Evolutionary conservation across 2,888 invertebrate genomes (phyloP), one percentile per base, ranked within the genome.

Genomic region (Rhaphigaster nebulosa): DNA sequence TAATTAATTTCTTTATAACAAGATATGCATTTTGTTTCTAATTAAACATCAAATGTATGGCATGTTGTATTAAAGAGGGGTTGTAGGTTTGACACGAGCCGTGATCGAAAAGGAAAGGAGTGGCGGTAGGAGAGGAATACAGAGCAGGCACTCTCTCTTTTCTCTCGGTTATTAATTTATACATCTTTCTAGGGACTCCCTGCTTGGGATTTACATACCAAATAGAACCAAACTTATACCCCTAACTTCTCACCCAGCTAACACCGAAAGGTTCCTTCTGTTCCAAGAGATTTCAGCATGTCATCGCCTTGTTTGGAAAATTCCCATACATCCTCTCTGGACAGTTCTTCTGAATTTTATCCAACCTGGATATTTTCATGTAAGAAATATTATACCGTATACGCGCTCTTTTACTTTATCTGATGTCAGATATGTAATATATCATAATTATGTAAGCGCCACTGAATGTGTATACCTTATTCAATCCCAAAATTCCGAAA

Each of bases 201-300:
- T 23, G 23, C 26, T 80, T 80, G n/a, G 84, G 26, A 84, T 84
- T 84, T 84, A 84, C 84, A 84, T 84, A 84, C n/a, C 84, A 84
- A 84, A 84, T 84, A 84, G 84, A 84, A 84, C 84, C 84, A 50
- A 84, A 84, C 45, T 84, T 84, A 38, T 76, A 76, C 20, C 23
- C 29, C 84, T n/a, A 50, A 84, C 84, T 84, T 84, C 45, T 84
- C 84, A 45, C n/a, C 10, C 41, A 26, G 26, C 80, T 41, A 65
- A 18, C 29, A 34, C 6, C 29, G 65, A 65, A 65, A 65, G 29
- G 29, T 29, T 23, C 65, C 5, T 18, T 29, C 29, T 29, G 15
- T 34, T 65, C 29, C 18, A 18, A 1, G 4, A 18, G 15, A 15
- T 65, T 65, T 65, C 29, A 29, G 18, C 6, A 29, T 23, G n/a